A percentile compares a stretch with the other conserved stretches of the same genome.
Evolutionary conservation across 2,888 invertebrate species (phyloP).

Genomic region (Sceliomorpha sp.): DNA sequence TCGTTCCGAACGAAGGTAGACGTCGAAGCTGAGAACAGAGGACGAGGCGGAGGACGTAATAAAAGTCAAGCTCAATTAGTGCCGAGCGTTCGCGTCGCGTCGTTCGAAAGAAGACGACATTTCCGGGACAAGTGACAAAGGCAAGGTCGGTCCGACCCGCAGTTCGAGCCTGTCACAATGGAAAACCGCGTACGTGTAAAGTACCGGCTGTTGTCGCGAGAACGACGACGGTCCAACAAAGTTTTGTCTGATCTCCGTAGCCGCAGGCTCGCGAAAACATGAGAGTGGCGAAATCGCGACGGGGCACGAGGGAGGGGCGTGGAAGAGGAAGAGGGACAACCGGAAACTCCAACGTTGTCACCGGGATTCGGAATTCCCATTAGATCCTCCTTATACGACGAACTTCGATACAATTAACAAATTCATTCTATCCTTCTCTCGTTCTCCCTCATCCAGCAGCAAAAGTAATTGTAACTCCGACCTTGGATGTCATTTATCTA

Average conservation of each 20-base stretch:
- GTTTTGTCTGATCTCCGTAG: conserved; percentile 47
- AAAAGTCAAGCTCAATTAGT: no score
- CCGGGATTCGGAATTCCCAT: conserved; percentile 54
- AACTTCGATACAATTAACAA: conserved; percentile 56
- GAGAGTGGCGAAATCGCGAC: conserved; percentile 31
- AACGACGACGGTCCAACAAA: conserved; percentile 44
- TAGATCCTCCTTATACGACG: conserved; percentile 45
- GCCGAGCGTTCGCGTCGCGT: not conserved
- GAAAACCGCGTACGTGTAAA: conserved; percentile 54
- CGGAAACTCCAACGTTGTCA: conserved; percentile 38
- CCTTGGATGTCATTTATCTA: no score
- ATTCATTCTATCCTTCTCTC: conserved; percentile 32
- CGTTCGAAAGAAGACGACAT: conserved; percentile 12
- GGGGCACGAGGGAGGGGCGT: conserved; percentile 5
- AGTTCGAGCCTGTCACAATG: conserved; percentile 20
- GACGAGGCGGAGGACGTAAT: no score
- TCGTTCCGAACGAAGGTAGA: no score
- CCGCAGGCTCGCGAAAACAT: conserved; percentile 50
- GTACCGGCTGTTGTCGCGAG: conserved; percentile 44
- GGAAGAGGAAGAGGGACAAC: no score
- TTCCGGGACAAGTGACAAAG: conserved; percentile 29
- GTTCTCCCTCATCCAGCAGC: conserved; percentile 4
- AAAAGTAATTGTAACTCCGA: no score
- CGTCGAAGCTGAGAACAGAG: no score
- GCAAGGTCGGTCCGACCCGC: conserved; percentile 17